Evolutionary conservation across 1,140 invertebrate species (phyloP).

Genomic region (Spodoptera litura): DNA sequence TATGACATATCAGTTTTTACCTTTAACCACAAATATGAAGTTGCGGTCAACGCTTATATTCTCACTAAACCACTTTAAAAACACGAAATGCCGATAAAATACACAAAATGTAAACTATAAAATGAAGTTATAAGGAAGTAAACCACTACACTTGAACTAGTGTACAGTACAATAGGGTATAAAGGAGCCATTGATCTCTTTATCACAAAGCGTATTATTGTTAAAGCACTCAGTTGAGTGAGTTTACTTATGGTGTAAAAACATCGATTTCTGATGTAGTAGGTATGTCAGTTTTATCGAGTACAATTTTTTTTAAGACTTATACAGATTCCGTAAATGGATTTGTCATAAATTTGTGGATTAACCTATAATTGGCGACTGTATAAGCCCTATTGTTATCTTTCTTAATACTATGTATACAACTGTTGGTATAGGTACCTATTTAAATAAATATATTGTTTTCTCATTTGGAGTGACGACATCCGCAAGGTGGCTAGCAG

Average conservation of each 20-base stretch:
- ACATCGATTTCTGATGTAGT: slow-evolving; percentile 6
- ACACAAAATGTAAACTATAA: slow-evolving; percentile 1
- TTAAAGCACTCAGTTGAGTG: slow-evolving; percentile 4
- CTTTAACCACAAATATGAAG: neutral
- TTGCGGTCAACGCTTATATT: too few species aligned
- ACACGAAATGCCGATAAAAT: neutral
- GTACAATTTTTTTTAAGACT: neutral
- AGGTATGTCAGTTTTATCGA: neutral
- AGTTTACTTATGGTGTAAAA: slow-evolving; percentile 26
- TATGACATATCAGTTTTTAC: neutral
- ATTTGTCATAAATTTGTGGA: neutral
- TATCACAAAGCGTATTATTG: slow-evolving; percentile 38
- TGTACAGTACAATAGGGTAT: slow-evolving; percentile 10
- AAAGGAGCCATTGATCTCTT: slow-evolving; percentile 37
- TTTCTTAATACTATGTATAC: too few species aligned
- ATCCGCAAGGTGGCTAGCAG: too few species aligned
- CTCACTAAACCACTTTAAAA: neutral
- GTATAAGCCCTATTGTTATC: too few species aligned
- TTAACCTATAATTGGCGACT: too few species aligned
- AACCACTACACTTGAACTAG: slow-evolving; percentile 31
- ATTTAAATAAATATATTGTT: too few species aligned
- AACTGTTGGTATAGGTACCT: too few species aligned
- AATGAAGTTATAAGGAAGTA: slow-evolving; percentile 37
- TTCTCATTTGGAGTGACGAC: too few species aligned
- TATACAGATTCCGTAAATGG: neutral